These are phyloP conservation scores for Lochmaea crataegi DNA, from an alignment of 2,888 invertebrate genomes.

Conservation along the genomic window DNA sequence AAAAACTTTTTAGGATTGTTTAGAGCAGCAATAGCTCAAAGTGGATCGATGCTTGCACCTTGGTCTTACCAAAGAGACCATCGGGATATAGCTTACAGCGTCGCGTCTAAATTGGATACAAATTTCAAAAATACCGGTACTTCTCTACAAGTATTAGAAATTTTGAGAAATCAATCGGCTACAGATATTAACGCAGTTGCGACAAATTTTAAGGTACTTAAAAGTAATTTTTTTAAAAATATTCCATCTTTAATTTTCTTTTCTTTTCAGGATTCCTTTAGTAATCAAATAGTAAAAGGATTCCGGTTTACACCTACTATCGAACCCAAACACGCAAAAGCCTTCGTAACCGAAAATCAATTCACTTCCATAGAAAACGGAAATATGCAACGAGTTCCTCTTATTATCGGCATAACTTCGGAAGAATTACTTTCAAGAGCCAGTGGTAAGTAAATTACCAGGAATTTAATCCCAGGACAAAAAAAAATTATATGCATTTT, in stretches of 20 bases:
- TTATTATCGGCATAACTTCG: slow-evolving; percentile 46
- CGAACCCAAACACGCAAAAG: slow-evolving; percentile 43
- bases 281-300: slow-evolving; percentile 35
- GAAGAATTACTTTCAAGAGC: slow-evolving; percentile 42
- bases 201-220: slow-evolving; percentile 2
- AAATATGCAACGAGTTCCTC: slow-evolving; percentile 38
- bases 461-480: too few relatives aligned
- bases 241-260: too few relatives aligned
- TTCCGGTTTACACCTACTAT: slow-evolving; percentile 42
- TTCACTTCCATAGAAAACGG: slow-evolving; percentile 40
- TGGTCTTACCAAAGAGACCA: slow-evolving; percentile 53
- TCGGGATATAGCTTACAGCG: slow-evolving; percentile 50
- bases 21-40: slow-evolving; percentile 49
- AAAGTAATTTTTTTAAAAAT: too few relatives aligned
- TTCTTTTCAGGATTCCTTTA: slow-evolving; percentile 29
- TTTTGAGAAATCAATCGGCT: slow-evolving; percentile 46
- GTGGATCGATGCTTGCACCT: slow-evolving; percentile 49
- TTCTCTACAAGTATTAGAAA: slow-evolving; percentile 43
- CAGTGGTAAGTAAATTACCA: not conserved
- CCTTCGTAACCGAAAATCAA: slow-evolving; percentile 43
- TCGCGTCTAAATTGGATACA: slow-evolving; percentile 50
- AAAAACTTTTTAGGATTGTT: slow-evolving; percentile 49
- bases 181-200: slow-evolving; percentile 32
- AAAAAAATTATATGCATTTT: not conserved
- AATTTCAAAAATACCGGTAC: slow-evolving; percentile 45